A percentile compares a stretch with the other conserved stretches of the same genome.
Conservation (phyloP, 2,113 vertebrate genomes). For the Ophthalmolycus amberensis region DNA sequence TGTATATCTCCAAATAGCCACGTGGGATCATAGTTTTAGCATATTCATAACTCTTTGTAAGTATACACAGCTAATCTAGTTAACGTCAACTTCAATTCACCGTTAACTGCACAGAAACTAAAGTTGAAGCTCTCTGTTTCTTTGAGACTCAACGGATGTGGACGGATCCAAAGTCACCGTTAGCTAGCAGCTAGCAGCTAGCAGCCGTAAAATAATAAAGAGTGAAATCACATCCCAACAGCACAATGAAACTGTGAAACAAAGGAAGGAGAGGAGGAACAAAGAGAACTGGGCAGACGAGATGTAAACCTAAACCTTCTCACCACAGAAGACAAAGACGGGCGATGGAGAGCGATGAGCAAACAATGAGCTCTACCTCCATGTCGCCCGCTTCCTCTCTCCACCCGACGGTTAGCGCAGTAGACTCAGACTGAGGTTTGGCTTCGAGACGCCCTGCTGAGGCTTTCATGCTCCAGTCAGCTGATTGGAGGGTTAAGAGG, state of each 20-base stretch:
- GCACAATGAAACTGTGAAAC: conserved; percentile 31
- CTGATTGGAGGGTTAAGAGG: neutral
- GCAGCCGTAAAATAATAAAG: neutral
- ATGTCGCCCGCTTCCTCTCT: conserved; percentile 32
- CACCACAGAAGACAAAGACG: conserved; percentile 31
- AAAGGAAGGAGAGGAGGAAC: neutral
- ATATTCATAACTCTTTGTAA: neutral
- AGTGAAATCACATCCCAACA: conserved; percentile 7
- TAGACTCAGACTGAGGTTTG: conserved; percentile 44
- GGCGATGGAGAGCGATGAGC: neutral
- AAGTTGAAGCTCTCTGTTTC: neutral
- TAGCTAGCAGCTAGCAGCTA: neutral
- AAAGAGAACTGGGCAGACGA: neutral
- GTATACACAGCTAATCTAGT: neutral
- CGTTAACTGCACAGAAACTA: neutral
- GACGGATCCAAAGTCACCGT: too few species aligned
- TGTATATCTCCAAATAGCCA: neutral
- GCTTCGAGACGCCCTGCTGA: conserved; percentile 1
- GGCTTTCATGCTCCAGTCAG: conserved; percentile 36
- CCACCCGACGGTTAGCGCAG: conserved; percentile 45
- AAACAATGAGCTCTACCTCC: conserved; percentile 54
- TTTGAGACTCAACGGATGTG: neutral
- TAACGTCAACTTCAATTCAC: neutral
- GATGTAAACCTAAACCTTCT: conserved; percentile 24
- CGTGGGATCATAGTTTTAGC: neutral